These are phyloP conservation scores for Eupristina koningsbergeri DNA, from an alignment of 1,140 invertebrate species.

Conservation along the genomic window DNA sequence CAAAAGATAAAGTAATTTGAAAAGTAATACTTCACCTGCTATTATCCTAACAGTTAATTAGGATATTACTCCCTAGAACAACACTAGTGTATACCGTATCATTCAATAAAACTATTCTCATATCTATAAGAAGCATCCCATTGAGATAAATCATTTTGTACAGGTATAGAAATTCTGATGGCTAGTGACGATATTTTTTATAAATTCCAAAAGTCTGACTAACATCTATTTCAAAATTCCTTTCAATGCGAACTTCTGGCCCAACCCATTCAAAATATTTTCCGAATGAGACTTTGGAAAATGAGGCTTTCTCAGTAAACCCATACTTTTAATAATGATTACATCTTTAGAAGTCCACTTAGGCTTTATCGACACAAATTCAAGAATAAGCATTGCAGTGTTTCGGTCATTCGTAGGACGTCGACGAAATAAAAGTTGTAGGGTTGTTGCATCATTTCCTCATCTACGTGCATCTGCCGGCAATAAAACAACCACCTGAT, in stretches of 20 bases:
- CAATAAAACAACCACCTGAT: constrained; percentile 60
- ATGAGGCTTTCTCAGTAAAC: background rate
- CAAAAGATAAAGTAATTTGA: background rate
- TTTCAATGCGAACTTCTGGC: background rate
- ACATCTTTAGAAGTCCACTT: background rate
- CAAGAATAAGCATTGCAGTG: background rate
- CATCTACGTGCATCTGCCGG: constrained; percentile 54
- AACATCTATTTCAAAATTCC: background rate
- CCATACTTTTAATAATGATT: background rate
- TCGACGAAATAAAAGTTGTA: constrained; percentile 4
- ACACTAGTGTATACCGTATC: background rate
- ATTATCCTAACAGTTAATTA: background rate
- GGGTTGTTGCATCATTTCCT: constrained; percentile 46
- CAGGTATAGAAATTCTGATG: background rate
- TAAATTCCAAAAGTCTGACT: background rate
- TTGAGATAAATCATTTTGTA: constrained; percentile 4
- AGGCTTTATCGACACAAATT: background rate
- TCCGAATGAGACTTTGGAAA: background rate
- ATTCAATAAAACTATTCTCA: background rate
- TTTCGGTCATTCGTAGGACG: background rate
- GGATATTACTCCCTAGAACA: background rate
- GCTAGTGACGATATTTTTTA: background rate
- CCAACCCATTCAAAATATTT: background rate
- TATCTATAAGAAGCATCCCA: background rate
- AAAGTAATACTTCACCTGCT: background rate